Evolutionary conservation across 2,113 vertebrate species (phyloP), one percentile per base, ranked within the genome.

Genomic region (Holacanthus passer): DNA sequence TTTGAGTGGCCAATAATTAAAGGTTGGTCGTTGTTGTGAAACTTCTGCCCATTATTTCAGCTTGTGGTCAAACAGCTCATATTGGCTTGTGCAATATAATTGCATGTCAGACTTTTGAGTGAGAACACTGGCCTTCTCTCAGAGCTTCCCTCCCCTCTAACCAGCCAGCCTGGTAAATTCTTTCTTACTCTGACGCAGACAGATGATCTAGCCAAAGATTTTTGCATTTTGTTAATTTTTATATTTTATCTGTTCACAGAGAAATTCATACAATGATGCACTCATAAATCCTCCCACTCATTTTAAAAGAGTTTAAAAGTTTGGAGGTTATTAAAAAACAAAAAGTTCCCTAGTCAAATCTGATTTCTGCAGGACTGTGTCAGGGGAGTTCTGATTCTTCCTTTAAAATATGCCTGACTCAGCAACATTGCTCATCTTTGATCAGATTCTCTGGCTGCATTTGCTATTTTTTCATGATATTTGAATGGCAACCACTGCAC

Each of bases 41-140:
- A 85, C 79, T 75, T 76, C 24, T 77, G 73, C 73, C 71, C 62
- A 72, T 86, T 88, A 84, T 82, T 84, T 87, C 64, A 79, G 71
- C 66, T 65, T 68, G 60, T 79, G 76, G 50, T 73, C 27, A 68
- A 69, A 63, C 65, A 70, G 79, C 37, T 69, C 75, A 35, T 74
- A 48, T 68, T 79, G 67, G 32, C 76, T 48, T 56, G 83, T 87
- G 71, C n/a, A 13, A 39, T 83, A 69, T 90, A 92, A 90, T 89
- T 91, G 82, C 78, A 72, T 86, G 82, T 83, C 86, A 81, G 82
- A 71, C 62, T 89, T 87, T 73, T 75, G 79, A 90, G 73, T 84
- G 87, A 88, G 74, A 87, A 89, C 60, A 16, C 68, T 92, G 92
- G 88, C 90, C 88, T 92, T 90, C 81, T 83, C 71, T 68, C 62